Conservation (phyloP, 2,888 invertebrate genomes). For the Xanthorhoe designata region DNA sequence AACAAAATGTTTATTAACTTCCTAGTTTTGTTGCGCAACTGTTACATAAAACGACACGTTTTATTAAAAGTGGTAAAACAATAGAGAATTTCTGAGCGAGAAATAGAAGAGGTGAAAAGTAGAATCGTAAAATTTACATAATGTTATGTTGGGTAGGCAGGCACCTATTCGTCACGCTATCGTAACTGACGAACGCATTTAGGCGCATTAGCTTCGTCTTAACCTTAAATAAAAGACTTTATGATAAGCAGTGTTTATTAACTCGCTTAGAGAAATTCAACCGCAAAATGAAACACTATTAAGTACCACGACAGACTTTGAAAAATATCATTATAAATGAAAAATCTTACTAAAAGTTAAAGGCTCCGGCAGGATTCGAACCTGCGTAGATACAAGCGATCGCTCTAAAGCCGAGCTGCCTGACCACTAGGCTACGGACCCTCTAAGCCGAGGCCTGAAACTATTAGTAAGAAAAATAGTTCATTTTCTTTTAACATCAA, state of each 20-base stretch:
- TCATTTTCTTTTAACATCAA: no score
- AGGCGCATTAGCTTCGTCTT: neutral
- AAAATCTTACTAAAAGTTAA: no score
- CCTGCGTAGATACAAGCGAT: no score
- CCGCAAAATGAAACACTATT: neutral
- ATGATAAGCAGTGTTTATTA: neutral
- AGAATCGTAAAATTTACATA: conserved; percentile 13
- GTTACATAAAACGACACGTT: conserved; percentile 49
- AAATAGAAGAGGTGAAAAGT: neutral
- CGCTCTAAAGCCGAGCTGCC: no score
- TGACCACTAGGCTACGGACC: no score
- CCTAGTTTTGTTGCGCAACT: conserved; percentile 57
- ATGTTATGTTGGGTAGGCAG: neutral
- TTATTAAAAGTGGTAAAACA: conserved; percentile 20
- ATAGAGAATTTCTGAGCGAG: conserved; percentile 21
- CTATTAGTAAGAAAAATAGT: no score
- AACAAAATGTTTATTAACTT: conserved; percentile 44
- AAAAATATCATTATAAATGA: no score
- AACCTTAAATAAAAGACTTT: neutral
- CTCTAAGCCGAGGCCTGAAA: no score
- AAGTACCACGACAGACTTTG: no score
- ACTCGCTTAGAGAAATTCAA: neutral
- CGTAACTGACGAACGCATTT: neutral
- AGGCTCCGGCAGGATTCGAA: no score
- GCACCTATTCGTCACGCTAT: conserved; percentile 11